phyloP scores from a whole-genome alignment of 2,113 vertebrate genomes.

The Centropristis striata region DNA sequence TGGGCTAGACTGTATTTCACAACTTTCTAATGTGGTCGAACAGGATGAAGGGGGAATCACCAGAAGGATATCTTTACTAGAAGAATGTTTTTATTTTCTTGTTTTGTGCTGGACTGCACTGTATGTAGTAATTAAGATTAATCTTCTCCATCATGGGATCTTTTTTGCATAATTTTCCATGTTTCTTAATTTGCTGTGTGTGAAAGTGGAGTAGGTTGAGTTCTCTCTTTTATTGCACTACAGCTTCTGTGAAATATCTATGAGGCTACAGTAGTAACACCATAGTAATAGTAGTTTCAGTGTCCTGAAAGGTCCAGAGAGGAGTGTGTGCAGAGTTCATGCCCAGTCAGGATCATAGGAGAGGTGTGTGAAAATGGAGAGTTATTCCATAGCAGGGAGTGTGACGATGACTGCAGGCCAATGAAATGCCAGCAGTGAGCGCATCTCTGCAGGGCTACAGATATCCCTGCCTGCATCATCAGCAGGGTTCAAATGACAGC shows the following conservation, averaged over 20 bases:
- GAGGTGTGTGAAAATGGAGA: constrained; percentile 69
- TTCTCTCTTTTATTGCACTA: no score
- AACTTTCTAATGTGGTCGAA: neutral
- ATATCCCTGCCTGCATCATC: constrained; percentile 74
- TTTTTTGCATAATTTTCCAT: no score
- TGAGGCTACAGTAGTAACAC: neutral
- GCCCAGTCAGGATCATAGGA: constrained; percentile 40
- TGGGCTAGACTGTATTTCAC: neutral
- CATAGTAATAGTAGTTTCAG: neutral
- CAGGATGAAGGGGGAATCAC: neutral
- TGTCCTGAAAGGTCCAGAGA: constrained; percentile 5
- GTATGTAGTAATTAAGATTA: no score
- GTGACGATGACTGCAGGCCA: constrained; percentile 44
- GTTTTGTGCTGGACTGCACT: no score
- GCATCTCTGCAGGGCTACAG: constrained; percentile 51
- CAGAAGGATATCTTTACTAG: neutral
- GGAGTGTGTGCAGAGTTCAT: constrained; percentile 12
- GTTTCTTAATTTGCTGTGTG: no score
- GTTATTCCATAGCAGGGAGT: constrained; percentile 22
- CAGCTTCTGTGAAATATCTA: neutral
- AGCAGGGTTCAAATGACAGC: constrained; percentile 80
- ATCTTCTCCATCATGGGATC: no score
- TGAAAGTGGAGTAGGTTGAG: no score
- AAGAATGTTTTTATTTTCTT: no score
- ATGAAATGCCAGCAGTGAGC: constrained; percentile 68